Evolutionary conservation across 2,888 invertebrate species (phyloP), one percentile per base, ranked within the genome.

Genomic region (Melangyna quadrimaculata): DNA sequence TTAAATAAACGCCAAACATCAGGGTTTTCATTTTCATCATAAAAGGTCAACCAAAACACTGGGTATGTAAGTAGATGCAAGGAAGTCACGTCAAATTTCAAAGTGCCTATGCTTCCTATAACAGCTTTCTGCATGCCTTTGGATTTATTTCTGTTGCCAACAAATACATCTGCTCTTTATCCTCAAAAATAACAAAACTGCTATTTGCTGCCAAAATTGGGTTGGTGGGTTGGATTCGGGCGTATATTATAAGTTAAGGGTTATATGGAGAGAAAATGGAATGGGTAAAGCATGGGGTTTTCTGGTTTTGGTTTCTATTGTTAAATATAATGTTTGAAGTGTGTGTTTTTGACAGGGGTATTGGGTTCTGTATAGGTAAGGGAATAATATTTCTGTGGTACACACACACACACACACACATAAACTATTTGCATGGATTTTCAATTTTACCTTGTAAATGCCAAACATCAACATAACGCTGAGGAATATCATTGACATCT

Each of bases 401-500:
- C 5, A 22, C 19, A 10, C 12, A 19, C 24, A 24, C 0, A 1
- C 17, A 43, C 43, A 17, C 9, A 1, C 3, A 43, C 10, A 19
- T 10, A 14, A n/a, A 35, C 8, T 74, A 40, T 77, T 63, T 69
- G 51, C 27, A 45, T 67, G 57, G 48, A 59, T 74, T 79, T 79
- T 48, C 61, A 63, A 80, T 88, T 94, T 95, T 92, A 96, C 96
- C 94, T 95, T 95, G 93, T 95, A 94, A 91, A 96, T 95, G 87
- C 96, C 96, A 91, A 95, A 94, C 89, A 96, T 94, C 78, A 96
- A 93, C 89, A 95, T 93, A 92, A 95, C 93, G 91, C 95, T 96
- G 75, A 96, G 93, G 78, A 95, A 92, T 87, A 95, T 94, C 95
- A 96, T 95, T 89, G 95, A 95, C 93, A 96, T 94, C 92, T 96